phyloP scores from a whole-genome alignment of 2,888 invertebrate genomes.

The Eilema depressum region DNA sequence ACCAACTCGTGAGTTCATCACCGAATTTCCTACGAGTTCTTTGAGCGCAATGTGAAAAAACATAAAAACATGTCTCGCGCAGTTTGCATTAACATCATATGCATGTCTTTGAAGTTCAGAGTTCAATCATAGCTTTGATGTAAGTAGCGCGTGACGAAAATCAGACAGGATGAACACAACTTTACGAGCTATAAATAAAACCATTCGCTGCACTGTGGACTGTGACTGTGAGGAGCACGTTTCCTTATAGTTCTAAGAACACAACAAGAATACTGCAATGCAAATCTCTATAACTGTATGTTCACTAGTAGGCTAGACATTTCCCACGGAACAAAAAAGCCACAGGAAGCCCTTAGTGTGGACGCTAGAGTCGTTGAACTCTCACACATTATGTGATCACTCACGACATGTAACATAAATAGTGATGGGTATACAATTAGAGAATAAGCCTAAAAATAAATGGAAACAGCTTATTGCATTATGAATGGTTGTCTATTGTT shows the following conservation, averaged over 20 bases:
- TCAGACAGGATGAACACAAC: background rate
- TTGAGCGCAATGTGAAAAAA: too few relatives aligned
- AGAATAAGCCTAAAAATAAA: too few relatives aligned
- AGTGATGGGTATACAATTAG: background rate
- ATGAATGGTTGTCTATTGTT: too few relatives aligned
- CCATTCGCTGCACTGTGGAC: background rate
- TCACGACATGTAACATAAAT: too few relatives aligned
- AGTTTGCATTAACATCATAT: background rate
- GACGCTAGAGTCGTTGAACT: background rate
- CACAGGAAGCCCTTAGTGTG: background rate
- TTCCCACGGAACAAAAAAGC: too few relatives aligned
- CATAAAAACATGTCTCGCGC: too few relatives aligned
- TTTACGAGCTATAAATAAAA: background rate
- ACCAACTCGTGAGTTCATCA: too few relatives aligned
- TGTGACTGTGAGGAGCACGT: background rate
- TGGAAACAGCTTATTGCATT: too few relatives aligned
- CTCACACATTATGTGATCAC: background rate
- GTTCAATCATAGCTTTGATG: background rate
- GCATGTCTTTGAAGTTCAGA: background rate
- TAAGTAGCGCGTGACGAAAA: background rate
- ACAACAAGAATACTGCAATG: background rate
- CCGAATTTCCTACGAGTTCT: too few relatives aligned
- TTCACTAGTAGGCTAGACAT: too few relatives aligned
- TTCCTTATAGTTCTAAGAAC: background rate
- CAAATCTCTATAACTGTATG: too few relatives aligned